Percentiles rank a stretch among this genome's conserved stretches.
Conservation (phyloP, 1,140 invertebrate species). For the Drosophila ohnishii region DNA sequence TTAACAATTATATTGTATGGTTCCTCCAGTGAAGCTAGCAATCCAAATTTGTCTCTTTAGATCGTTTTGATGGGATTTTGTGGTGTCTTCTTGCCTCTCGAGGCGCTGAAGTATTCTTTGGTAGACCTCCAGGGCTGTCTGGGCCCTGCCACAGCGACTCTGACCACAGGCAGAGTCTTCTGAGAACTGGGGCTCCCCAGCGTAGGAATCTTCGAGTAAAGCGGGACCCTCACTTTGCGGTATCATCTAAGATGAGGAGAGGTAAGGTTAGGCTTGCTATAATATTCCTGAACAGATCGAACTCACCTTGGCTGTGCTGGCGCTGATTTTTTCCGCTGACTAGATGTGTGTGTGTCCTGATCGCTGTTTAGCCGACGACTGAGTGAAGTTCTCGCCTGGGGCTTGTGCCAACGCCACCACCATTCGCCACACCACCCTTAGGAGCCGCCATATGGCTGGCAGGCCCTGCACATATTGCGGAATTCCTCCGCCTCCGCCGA, state of each 20-base stretch:
- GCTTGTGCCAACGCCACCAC: slow-evolving; percentile 45
- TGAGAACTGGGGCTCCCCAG: neutral
- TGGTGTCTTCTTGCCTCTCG: neutral
- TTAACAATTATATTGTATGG: slow-evolving; percentile 49
- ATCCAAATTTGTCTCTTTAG: slow-evolving; percentile 59
- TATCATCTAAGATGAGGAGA: slow-evolving; percentile 43
- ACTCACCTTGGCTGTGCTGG: slow-evolving; percentile 19
- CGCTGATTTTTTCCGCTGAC: slow-evolving; percentile 52
- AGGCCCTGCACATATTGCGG: slow-evolving; percentile 75
- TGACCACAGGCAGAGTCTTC: slow-evolving; percentile 36
- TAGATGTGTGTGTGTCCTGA: slow-evolving; percentile 60
- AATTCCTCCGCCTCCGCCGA: slow-evolving; percentile 59
- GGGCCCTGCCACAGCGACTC: slow-evolving; percentile 46
- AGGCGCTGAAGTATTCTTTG: slow-evolving; percentile 45
- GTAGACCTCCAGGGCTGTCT: slow-evolving; percentile 55
- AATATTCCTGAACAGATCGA: too few relatives aligned
- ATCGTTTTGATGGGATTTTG: slow-evolving; percentile 1
- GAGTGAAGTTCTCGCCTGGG: slow-evolving; percentile 44
- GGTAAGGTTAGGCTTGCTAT: neutral
- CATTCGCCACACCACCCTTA: slow-evolving; percentile 64
- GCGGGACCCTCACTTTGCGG: slow-evolving; percentile 40
- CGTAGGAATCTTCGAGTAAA: slow-evolving; percentile 4
- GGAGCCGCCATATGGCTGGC: slow-evolving; percentile 65
- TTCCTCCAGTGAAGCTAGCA: slow-evolving; percentile 56
- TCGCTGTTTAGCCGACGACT: slow-evolving; percentile 53